Evolutionary conservation across 2,113 vertebrate species (phyloP).

Genomic region (Ammodytes marinus): DNA sequence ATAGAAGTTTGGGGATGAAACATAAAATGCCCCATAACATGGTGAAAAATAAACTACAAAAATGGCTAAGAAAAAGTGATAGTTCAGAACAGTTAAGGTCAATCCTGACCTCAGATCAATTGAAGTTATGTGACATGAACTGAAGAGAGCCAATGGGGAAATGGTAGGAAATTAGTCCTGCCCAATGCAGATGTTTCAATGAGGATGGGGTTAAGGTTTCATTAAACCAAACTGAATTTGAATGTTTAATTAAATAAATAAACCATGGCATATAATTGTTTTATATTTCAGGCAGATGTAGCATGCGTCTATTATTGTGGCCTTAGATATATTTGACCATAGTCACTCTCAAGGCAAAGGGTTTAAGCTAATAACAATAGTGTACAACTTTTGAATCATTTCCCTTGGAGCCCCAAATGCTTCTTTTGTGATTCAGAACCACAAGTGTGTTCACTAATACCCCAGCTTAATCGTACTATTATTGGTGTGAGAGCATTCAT

Average conservation of each 20-base stretch:
- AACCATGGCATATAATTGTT: too few relatives aligned
- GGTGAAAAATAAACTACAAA: background rate
- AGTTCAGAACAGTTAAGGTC: background rate
- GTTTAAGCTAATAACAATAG: constrained; percentile 13
- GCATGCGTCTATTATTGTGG: background rate
- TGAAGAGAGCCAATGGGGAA: background rate
- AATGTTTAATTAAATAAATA: background rate
- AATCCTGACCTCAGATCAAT: background rate
- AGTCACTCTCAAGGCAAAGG: background rate
- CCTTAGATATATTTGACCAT: background rate
- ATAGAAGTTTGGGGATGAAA: background rate
- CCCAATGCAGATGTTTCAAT: background rate
- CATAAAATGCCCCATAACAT: background rate
- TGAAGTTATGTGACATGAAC: background rate
- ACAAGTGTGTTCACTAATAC: constrained; percentile 42
- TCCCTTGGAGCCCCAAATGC: constrained; percentile 9
- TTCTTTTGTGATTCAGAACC: constrained; percentile 27
- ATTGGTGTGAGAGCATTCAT: constrained; percentile 43
- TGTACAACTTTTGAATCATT: constrained; percentile 3
- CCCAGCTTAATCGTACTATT: constrained; percentile 46
- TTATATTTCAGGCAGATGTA: background rate
- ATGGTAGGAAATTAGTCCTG: background rate
- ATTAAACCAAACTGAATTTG: background rate
- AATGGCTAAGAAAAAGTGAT: too few relatives aligned
- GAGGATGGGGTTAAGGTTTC: background rate